Evolutionary conservation across 2,113 vertebrate genomes (phyloP), one percentile per base, ranked within the genome.

Genomic region (Crypturellus undulatus): DNA sequence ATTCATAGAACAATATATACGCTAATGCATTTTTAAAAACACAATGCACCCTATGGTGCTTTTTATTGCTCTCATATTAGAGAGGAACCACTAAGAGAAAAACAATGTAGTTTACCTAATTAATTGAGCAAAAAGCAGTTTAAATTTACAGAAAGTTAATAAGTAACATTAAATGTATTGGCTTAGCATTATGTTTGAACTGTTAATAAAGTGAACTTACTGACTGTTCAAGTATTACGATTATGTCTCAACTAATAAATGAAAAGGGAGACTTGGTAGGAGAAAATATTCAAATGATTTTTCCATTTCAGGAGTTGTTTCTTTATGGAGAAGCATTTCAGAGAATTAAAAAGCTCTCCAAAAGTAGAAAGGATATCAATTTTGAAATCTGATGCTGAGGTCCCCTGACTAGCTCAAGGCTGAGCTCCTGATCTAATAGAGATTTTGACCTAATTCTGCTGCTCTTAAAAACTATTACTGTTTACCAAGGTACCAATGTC

Each of bases 81-180:
- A 95, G 93, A 84, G 63, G 56, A 81, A 71, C 47, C 42, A 75
- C 47, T 58, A 90, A 84, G 59, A 92, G 77, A 93, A 94, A 94
- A 96, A 91, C 19, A 87, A 73, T 62, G 68, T 58, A 36, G 56
- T 94, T 97, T 96, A 85, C 77, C 83, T 96, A 96, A 92, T 95
- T 97, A 95, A 94, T 92, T 89, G 96, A 84, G 56, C 30, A 96
- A 96, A 96, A 95, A 84, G 63, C 75, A 75, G 49, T 63, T 96
- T 94, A 96, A 89, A 94, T 96, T 95, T 95, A 86, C 51, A 83
- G 79, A 79, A 68, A n/a, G 67, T 89, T 97, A 97, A 96, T 95
- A 96, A 93, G 85, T 81, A 79, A 51, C 75, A 92, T 94, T 91
- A 96, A 96, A 97, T 94, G 69, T 84, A 96, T 87, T 89, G 70